phyloP scores from a whole-genome alignment of 1,140 invertebrate species.

The Euura saliciscinereae region DNA sequence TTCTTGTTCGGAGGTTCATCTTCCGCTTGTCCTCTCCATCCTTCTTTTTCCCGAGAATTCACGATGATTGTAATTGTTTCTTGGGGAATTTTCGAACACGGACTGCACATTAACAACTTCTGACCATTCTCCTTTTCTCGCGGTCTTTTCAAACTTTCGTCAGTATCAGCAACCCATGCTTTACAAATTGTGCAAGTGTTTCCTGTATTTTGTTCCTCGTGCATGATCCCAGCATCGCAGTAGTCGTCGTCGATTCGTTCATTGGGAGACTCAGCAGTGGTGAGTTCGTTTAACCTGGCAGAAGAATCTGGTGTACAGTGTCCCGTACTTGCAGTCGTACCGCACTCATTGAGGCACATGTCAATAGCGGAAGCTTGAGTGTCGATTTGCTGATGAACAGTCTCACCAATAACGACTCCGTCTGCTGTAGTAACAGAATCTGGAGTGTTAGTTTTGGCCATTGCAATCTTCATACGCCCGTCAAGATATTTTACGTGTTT shows the following conservation, averaged over 20 bases:
- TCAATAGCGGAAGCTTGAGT: background rate
- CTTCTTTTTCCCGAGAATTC: conserved; percentile 22
- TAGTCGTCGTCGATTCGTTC: too few relatives aligned
- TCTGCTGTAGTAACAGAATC: background rate
- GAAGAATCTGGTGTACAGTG: too few relatives aligned
- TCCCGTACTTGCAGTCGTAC: too few relatives aligned
- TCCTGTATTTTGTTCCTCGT: background rate
- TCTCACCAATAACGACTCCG: background rate
- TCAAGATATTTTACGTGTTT: conserved; percentile 23
- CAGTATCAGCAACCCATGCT: conserved; percentile 20
- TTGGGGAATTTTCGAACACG: conserved; percentile 12
- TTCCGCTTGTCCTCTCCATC: conserved; percentile 25
- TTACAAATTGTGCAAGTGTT: conserved; percentile 24
- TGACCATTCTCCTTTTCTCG: conserved; percentile 24
- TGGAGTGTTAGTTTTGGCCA: conserved; percentile 1
- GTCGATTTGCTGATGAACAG: background rate
- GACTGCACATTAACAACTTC: conserved; percentile 22
- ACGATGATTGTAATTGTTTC: conserved; percentile 14
- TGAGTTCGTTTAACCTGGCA: too few relatives aligned
- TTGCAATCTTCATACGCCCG: conserved; percentile 11
- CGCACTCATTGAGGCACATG: background rate
- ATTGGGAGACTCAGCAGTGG: too few relatives aligned
- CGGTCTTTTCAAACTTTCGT: conserved; percentile 12
- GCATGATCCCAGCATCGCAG: background rate
- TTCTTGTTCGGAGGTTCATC: background rate